These are phyloP conservation scores for Peromyscus eremicus DNA, from an alignment of 2,797 vertebrate species.

Conservation along the genomic window DNA sequence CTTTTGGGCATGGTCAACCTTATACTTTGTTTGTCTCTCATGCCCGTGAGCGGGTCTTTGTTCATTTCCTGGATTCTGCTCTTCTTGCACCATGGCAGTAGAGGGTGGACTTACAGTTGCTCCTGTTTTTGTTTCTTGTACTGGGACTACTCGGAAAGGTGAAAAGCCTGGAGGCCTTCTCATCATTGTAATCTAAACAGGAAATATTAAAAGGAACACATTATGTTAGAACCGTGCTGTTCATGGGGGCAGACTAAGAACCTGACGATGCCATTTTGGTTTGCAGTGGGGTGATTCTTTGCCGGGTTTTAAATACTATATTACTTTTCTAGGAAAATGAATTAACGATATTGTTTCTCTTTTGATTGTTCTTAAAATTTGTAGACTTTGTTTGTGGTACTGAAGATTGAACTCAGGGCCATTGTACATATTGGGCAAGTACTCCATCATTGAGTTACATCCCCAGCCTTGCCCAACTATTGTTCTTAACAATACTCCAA, in stretches of 20 bases:
- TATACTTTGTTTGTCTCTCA: constrained; percentile 61
- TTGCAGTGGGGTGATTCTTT: not conserved
- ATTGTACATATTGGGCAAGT: not conserved
- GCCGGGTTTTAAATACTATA: constrained; percentile 9
- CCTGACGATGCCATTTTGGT: not conserved
- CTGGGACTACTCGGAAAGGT: constrained; percentile 82
- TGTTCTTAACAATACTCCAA: constrained; percentile 11
- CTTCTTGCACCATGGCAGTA: constrained; percentile 62
- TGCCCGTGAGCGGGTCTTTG: not conserved
- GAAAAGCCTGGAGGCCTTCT: constrained; percentile 88
- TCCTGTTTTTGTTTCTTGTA: not conserved
- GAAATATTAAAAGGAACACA: constrained; percentile 66
- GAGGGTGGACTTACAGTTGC: constrained; percentile 16
- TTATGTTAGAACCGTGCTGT: constrained; percentile 41
- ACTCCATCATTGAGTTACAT: not conserved
- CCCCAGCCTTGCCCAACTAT: not conserved
- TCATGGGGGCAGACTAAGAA: not conserved
- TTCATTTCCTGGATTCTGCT: constrained; percentile 58
- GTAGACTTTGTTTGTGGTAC: not conserved
- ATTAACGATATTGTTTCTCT: constrained; percentile 9
- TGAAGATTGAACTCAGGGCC: not conserved
- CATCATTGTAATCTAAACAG: constrained; percentile 33
- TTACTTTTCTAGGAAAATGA: not conserved
- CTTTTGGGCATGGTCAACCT: constrained; percentile 31
- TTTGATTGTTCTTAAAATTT: constrained; percentile 28